Percentiles rank a stretch among this genome's conserved stretches.
Conservation (phyloP, 37 sponge, comb jelly and placozoan genomes). For the Sycon ciliatum region DNA sequence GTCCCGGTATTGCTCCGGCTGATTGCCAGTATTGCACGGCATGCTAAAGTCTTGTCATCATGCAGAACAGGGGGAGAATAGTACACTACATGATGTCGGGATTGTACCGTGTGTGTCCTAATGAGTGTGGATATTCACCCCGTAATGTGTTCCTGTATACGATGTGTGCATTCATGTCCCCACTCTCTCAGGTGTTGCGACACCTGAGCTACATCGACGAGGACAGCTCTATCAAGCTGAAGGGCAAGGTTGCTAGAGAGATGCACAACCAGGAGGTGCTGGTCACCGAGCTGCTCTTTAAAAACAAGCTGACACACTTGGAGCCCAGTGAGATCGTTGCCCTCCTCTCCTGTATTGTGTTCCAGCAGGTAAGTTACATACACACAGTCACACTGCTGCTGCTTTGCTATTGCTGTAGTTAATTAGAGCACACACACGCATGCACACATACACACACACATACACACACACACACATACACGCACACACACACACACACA, state of each 20-base stretch:
- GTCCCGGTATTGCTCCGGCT: no score
- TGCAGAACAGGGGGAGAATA: no score
- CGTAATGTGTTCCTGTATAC: no score
- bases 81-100: no score
- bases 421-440: no score
- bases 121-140: no score
- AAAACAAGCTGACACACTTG: conserved; percentile 56
- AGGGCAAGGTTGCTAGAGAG: conserved; percentile 85
- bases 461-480: no score
- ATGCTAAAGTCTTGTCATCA: no score
- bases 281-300: conserved; percentile 82
- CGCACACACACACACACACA: conserved; percentile 1
- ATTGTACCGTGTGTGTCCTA: no score
- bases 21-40: no score
- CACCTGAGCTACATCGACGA: conserved; percentile 54
- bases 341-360: conserved; percentile 79
- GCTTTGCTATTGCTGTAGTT: background rate
- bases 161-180: background rate
- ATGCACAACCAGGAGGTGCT: conserved; percentile 76
- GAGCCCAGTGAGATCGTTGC: conserved; percentile 76
- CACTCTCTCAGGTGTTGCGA: conserved; percentile 58
- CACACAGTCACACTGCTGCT: no score
- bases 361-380: conserved; percentile 66
- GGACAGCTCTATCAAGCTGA: conserved; percentile 44
- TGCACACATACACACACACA: background rate